phyloP scores from a whole-genome alignment of 1,140 invertebrate genomes.

The Sinonovacula constricta region DNA sequence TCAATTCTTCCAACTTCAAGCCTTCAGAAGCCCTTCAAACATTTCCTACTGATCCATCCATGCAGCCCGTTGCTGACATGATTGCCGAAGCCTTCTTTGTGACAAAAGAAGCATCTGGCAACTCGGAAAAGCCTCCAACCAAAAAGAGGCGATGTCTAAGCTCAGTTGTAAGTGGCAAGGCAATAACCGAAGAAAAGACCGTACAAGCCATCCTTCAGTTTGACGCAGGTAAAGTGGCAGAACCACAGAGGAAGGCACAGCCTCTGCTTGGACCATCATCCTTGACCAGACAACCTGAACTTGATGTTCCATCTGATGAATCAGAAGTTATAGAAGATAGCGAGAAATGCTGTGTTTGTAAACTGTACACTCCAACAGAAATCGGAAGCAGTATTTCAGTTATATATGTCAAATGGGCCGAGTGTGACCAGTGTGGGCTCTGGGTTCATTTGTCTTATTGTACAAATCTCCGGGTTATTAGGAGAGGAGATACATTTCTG shows the following conservation, averaged over 20 bases:
- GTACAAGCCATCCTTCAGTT: no score
- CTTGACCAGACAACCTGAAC: neutral
- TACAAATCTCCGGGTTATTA: slow-evolving; percentile 3
- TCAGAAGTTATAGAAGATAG: no score
- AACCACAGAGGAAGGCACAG: neutral
- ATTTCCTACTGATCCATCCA: neutral
- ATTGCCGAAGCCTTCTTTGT: no score
- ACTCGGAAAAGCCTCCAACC: neutral
- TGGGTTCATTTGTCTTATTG: slow-evolving; percentile 8
- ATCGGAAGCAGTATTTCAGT: no score
- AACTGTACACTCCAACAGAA: no score
- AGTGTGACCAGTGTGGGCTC: slow-evolving; percentile 4
- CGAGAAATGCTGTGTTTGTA: no score
- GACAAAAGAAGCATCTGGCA: neutral
- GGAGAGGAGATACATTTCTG: slow-evolving; percentile 18
- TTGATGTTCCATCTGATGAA: slow-evolving; percentile 2
- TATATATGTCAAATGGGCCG: slow-evolving; percentile 14
- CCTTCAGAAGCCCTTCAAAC: neutral
- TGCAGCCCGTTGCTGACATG: neutral
- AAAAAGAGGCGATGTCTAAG: slow-evolving; percentile 9
- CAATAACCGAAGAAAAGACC: no score
- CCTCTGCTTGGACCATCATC: slow-evolving; percentile 11
- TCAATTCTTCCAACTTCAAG: slow-evolving; percentile 9
- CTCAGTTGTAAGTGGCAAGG: slow-evolving; percentile 2
- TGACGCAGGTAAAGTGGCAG: neutral